These are phyloP conservation scores for Yasuhikotakia modesta DNA, from an alignment of 2,797 vertebrate species.

Conservation along the genomic window DNA sequence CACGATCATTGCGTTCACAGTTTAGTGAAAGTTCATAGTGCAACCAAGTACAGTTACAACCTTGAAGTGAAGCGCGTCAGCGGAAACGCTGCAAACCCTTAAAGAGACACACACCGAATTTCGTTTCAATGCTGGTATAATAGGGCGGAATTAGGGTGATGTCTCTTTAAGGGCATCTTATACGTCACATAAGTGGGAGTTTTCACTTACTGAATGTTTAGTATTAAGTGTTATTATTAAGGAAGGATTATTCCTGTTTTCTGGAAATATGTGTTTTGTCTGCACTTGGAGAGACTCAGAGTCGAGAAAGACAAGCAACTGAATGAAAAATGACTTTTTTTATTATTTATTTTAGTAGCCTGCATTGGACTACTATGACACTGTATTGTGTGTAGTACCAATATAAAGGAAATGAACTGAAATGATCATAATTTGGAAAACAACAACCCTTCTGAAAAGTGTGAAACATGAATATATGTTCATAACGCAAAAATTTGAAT, in stretches of 20 bases:
- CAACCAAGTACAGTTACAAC: conserved; percentile 14
- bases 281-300: background rate
- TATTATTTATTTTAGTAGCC: conserved; percentile 28
- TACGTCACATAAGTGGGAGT: background rate
- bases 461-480: background rate
- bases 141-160: background rate
- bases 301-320: background rate
- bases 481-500: background rate
- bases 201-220: background rate
- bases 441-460: background rate
- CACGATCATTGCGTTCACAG: background rate
- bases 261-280: background rate
- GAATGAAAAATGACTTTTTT: background rate
- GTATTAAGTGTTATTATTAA: too few relatives aligned
- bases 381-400: background rate
- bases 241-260: background rate
- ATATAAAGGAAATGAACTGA: background rate
- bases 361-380: conserved; percentile 7
- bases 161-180: background rate
- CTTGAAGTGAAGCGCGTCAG: conserved; percentile 6
- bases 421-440: background rate
- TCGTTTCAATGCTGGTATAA: background rate
- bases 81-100: conserved; percentile 13
- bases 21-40: conserved; percentile 17
- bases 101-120: conserved; percentile 23